phyloP scores from a whole-genome alignment of 2,113 vertebrate genomes.

The Theropithecus gelada region DNA sequence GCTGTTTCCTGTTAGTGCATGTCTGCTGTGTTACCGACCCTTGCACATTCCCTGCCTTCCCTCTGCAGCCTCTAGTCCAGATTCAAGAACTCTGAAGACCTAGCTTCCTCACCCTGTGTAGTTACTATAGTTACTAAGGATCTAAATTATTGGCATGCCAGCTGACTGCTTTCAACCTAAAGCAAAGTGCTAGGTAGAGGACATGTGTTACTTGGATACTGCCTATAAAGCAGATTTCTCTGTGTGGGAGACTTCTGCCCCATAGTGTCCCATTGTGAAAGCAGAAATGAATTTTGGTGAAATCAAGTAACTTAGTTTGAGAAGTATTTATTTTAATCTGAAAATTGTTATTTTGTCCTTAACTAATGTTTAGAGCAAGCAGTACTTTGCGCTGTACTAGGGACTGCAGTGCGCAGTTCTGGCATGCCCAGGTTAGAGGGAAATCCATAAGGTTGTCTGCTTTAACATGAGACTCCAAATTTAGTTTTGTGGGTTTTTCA shows the following conservation, averaged over 20 bases:
- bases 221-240: not conserved
- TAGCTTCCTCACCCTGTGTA: not conserved
- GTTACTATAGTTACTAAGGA: too few relatives aligned
- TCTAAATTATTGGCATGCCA: not conserved
- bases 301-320: not conserved
- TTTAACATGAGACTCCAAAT: not conserved
- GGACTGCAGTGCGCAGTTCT: not conserved
- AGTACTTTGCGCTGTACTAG: not conserved
- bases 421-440: not conserved
- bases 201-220: not conserved
- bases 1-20: not conserved
- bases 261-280: not conserved
- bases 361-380: not conserved
- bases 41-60: not conserved
- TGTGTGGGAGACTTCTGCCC: not conserved
- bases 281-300: constrained; percentile 2
- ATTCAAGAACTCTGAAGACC: not conserved
- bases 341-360: not conserved
- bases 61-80: not conserved
- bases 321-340: constrained; percentile 28
- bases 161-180: not conserved
- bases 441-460: not conserved
- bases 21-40: not conserved
- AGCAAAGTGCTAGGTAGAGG: not conserved
- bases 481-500: not conserved